Evolutionary conservation across 2,888 invertebrate species (phyloP).

Genomic region (Conchocele bisecta): DNA sequence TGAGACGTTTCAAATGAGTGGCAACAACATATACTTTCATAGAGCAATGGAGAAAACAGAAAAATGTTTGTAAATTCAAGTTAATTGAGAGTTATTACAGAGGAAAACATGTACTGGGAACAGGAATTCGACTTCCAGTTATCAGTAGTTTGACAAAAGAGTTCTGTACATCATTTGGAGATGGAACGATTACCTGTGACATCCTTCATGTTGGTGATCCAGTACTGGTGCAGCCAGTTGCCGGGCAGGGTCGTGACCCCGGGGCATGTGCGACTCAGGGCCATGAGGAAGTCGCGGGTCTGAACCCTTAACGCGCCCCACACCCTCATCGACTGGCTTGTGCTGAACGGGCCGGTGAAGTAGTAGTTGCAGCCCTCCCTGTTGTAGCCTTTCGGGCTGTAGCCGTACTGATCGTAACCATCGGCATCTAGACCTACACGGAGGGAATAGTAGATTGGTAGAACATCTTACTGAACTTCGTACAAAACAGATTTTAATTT

Average conservation of each 20-base stretch:
- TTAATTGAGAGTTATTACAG: not conserved
- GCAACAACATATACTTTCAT: too few relatives aligned
- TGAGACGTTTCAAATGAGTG: too few relatives aligned
- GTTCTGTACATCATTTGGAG: not conserved
- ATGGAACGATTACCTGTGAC: conserved; percentile 67
- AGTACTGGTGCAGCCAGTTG: conserved; percentile 74
- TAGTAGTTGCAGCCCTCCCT: conserved; percentile 69
- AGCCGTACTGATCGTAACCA: conserved; percentile 69
- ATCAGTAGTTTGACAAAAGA: not conserved
- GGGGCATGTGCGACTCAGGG: conserved; percentile 68
- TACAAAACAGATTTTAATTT: too few relatives aligned
- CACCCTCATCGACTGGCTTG: conserved; percentile 64
- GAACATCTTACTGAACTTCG: too few relatives aligned
- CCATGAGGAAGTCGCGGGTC: conserved; percentile 69
- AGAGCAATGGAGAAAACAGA: too few relatives aligned
- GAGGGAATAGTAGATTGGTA: too few relatives aligned
- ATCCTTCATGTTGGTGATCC: conserved; percentile 72
- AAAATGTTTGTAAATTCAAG: too few relatives aligned
- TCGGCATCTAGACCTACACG: conserved; percentile 71
- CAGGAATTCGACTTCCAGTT: too few relatives aligned
- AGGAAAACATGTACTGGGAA: too few relatives aligned
- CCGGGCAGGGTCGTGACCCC: conserved; percentile 66
- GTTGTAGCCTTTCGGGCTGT: conserved; percentile 62
- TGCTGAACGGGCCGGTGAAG: conserved; percentile 72
- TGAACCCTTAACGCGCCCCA: conserved; percentile 70